Evolutionary conservation across 2,113 vertebrate genomes (phyloP).

Genomic region (Cinclus cinclus): DNA sequence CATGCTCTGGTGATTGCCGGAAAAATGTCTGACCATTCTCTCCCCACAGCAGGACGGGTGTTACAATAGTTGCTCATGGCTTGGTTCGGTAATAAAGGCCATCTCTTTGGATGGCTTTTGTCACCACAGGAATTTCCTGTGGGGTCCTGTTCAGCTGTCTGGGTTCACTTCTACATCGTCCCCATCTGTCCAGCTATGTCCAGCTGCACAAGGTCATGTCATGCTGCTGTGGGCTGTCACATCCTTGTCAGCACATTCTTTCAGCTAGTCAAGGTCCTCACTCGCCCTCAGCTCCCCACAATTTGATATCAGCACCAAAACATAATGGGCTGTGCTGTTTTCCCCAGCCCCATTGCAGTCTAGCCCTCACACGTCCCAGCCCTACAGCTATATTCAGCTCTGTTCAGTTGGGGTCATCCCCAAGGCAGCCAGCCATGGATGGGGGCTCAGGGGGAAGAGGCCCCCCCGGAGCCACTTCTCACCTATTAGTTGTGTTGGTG

Average conservation of each 20-base stretch:
- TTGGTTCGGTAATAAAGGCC: background rate
- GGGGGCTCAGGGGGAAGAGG: background rate
- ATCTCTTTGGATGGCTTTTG: background rate
- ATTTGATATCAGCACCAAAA: background rate
- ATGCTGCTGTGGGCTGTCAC: background rate
- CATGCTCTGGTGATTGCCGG: fast-evolving
- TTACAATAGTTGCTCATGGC: background rate
- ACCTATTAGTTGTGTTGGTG: background rate
- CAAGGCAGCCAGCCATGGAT: fast-evolving
- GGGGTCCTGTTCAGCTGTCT: background rate
- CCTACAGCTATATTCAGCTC: background rate
- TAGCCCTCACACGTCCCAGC: background rate
- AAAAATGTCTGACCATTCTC: background rate
- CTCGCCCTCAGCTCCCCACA: background rate
- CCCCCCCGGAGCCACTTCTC: background rate
- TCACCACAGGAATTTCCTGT: background rate
- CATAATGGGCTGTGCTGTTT: background rate
- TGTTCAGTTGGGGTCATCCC: background rate
- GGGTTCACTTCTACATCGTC: background rate
- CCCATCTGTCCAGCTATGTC: background rate
- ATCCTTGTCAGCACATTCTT: background rate
- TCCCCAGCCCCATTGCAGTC: background rate
- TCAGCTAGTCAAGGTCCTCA: background rate
- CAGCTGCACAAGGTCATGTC: background rate
- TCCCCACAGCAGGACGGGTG: background rate